Conservation (phyloP, 2,113 vertebrate species). For the Phalacrocorax pelagicus region DNA sequence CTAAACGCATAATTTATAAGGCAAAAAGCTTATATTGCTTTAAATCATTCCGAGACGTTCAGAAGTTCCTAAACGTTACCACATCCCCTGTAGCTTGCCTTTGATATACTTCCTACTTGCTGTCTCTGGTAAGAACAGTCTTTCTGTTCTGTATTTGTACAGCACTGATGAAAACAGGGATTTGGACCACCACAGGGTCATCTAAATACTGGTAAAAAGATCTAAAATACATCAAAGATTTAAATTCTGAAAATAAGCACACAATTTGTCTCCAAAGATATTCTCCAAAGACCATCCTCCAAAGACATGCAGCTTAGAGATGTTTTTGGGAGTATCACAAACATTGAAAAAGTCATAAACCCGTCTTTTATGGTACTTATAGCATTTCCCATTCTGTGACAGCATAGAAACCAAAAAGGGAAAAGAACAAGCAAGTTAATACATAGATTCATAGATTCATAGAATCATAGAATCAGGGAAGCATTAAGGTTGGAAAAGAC, state of each 20-base stretch:
- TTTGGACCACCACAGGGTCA: not conserved
- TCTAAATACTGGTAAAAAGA: not conserved
- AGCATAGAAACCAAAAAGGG: not conserved
- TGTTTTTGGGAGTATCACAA: not conserved
- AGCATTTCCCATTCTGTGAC: not conserved
- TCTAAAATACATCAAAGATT: not conserved
- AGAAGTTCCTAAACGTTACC: not conserved
- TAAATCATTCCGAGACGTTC: not conserved
- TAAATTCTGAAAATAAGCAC: not conserved
- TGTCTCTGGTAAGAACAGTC: not conserved
- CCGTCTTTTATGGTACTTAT: not conserved
- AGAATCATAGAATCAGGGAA: too few relatives aligned
- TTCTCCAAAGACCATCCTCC: not conserved
- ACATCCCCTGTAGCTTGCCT: not conserved
- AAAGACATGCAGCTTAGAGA: not conserved
- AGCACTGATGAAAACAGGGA: not conserved
- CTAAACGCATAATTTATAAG: not conserved
- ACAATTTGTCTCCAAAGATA: not conserved
- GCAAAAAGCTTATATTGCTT: not conserved
- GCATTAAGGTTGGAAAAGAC: too few relatives aligned
- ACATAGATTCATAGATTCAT: too few relatives aligned
- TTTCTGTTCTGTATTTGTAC: not conserved
- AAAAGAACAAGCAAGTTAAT: not conserved
- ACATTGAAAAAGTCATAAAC: not conserved
- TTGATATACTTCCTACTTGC: not conserved